phyloP scores from a whole-genome alignment of 2,888 invertebrate genomes.

The Aethes cnicana region DNA sequence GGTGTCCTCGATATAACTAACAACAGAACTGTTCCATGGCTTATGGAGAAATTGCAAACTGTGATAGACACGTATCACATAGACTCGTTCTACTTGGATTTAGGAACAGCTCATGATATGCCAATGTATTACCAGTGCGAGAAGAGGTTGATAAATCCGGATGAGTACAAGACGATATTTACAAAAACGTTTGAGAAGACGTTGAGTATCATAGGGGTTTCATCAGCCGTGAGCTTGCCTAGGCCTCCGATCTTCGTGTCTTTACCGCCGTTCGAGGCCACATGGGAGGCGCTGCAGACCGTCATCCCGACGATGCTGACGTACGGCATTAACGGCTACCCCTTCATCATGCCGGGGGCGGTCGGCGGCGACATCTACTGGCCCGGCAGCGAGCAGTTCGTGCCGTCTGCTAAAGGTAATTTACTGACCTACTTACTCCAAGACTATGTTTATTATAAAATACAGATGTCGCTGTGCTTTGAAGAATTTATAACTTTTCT shows the following conservation, averaged over 20 bases:
- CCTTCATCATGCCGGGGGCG: conserved; percentile 95
- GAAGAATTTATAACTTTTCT: too few relatives aligned
- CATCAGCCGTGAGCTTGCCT: conserved; percentile 91
- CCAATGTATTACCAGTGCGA: conserved; percentile 93
- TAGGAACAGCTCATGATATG: conserved; percentile 92
- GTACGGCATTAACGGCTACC: conserved; percentile 95
- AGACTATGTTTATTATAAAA: neutral
- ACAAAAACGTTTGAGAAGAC: conserved; percentile 84
- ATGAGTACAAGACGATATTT: conserved; percentile 90
- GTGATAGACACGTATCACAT: conserved; percentile 89
- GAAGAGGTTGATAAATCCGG: conserved; percentile 88
- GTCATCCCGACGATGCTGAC: conserved; percentile 94
- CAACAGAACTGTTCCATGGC: conserved; percentile 90
- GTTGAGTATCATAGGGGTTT: conserved; percentile 89
- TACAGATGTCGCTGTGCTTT: too few relatives aligned
- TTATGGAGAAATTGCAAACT: conserved; percentile 86
- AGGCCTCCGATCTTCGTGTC: conserved; percentile 93
- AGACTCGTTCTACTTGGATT: conserved; percentile 92
- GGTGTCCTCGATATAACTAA: conserved; percentile 94
- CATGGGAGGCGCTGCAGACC: conserved; percentile 92
- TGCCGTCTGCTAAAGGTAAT: conserved; percentile 72
- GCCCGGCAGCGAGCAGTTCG: conserved; percentile 81
- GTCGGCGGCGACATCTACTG: conserved; percentile 94
- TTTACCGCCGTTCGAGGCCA: conserved; percentile 91
- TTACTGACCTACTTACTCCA: neutral